A percentile compares a stretch with the other conserved stretches of the same genome.
Evolutionary conservation across 2,113 vertebrate genomes (phyloP).

Genomic region (Ibidorhyncha struthersii): DNA sequence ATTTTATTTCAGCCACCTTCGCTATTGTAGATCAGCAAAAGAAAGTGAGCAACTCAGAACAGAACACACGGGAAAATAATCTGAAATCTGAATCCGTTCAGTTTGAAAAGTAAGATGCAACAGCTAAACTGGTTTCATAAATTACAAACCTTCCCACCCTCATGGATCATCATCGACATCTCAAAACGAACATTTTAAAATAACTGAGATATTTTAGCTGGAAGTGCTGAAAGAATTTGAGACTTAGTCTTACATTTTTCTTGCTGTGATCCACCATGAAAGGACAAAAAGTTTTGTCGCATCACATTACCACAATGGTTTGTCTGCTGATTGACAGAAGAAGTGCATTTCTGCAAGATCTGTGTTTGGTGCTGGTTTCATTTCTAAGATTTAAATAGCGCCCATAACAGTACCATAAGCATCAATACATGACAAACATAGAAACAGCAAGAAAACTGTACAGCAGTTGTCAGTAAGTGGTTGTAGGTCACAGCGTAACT

Average conservation of each 20-base stretch:
- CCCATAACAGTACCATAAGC: not conserved
- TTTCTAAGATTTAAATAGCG: not conserved
- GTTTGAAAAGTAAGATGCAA: not conserved
- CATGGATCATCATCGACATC: not conserved
- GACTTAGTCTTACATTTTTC: not conserved
- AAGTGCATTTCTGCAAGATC: not conserved
- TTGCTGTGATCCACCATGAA: not conserved
- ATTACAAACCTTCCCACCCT: not conserved
- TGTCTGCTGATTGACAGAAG: not conserved
- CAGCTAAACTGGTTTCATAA: not conserved
- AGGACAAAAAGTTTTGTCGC: not conserved
- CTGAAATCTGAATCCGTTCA: not conserved
- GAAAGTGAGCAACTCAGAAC: not conserved
- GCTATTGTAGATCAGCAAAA: not conserved
- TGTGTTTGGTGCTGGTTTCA: not conserved
- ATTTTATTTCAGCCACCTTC: not conserved
- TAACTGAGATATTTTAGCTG: not conserved
- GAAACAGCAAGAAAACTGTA: not conserved
- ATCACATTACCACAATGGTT: not conserved
- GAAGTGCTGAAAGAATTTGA: not conserved
- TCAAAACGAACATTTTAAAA: not conserved
- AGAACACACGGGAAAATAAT: not conserved
- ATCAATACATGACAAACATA: not conserved
- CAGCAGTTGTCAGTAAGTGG: not conserved
- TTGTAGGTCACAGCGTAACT: not conserved